Evolutionary conservation across 2,797 vertebrate genomes (phyloP), one percentile per base, ranked within the genome.

Genomic region (Parotocinclus haroldoi): DNA sequence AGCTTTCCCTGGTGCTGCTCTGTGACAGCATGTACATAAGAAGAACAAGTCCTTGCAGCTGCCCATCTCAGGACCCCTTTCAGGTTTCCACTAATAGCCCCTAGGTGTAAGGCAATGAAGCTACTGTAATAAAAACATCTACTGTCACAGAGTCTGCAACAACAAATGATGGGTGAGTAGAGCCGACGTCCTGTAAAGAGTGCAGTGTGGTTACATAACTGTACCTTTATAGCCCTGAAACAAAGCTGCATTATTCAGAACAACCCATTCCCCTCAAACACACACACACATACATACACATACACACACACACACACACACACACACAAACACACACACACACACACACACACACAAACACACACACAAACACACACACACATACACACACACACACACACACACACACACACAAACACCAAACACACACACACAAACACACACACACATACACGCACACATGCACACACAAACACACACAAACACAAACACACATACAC

Each of bases 161-260:
- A 16, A 16, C 11, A 51, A 48, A 45, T 59, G 45, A 69, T 19
- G 27, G 14, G 40, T n/a, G 42, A 55, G 13, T 38, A 10, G 45
- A 51, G 58, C 51, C 40, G 64, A 57, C 10, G 7, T 12, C 4
- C 49, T 19, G n/a, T 5, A 68, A 16, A 46, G 37, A 18, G 19
- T 36, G 52, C 46, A 44, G 62, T 49, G 58, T 42, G 52, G 63
- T 66, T 74, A 62, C 68, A 72, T 72, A 75, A 69, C 52, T 51
- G 49, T 70, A 17, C 42, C 58, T 66, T 73, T 52, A 68, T 38
- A 52, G 73, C 61, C 58, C 51, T 62, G 57, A 69, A 73, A 71
- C 68, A 77, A 68, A 69, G 72, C 65, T 38, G 63, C 55, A 67
- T 76, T 76, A 69, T 69, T 59, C 50, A 36, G 14, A 38, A 44